Percentiles rank a stretch among this genome's conserved stretches.
phyloP scores from a whole-genome alignment of 53 echinoderm and acorn worm genomes.

The Crossaster papposus region DNA sequence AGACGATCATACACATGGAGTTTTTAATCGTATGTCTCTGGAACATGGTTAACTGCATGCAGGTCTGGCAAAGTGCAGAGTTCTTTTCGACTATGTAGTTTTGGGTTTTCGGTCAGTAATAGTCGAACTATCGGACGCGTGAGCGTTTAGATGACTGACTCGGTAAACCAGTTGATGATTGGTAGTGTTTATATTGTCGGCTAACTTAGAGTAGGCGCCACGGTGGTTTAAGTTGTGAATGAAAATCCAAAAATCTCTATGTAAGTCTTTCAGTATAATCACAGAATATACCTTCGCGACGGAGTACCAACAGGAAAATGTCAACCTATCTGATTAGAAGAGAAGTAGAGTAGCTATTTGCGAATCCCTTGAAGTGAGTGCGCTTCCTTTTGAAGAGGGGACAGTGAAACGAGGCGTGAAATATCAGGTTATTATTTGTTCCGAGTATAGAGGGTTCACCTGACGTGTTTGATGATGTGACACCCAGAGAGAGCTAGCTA shows the following conservation, averaged over 20 bases:
- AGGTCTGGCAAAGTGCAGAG: background rate
- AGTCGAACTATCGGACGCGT: background rate
- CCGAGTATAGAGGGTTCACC: background rate
- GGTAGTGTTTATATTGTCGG: too few relatives aligned
- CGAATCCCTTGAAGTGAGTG: background rate
- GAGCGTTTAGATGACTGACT: background rate
- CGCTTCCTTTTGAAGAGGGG: constrained; percentile 12
- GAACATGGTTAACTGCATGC: background rate
- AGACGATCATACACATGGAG: background rate
- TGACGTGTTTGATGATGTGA: constrained; percentile 52
- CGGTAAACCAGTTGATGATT: too few relatives aligned
- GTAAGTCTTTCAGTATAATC: too few relatives aligned
- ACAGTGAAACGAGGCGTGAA: constrained; percentile 35
- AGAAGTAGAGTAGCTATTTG: background rate
- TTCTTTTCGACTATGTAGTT: too few relatives aligned
- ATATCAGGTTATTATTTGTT: constrained; percentile 51
- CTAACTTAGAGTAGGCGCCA: too few relatives aligned
- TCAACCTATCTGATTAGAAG: too few relatives aligned
- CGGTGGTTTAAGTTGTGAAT: too few relatives aligned
- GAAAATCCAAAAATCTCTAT: too few relatives aligned
- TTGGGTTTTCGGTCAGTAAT: background rate
- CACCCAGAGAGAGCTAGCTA: constrained; percentile 7
- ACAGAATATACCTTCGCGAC: too few relatives aligned
- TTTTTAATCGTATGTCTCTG: background rate
- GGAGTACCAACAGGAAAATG: too few relatives aligned